Percentiles rank a stretch among this genome's conserved stretches.
These are phyloP conservation scores for Anabacerthia variegaticeps DNA, from an alignment of 2,797 vertebrate species.

Conservation along the genomic window DNA sequence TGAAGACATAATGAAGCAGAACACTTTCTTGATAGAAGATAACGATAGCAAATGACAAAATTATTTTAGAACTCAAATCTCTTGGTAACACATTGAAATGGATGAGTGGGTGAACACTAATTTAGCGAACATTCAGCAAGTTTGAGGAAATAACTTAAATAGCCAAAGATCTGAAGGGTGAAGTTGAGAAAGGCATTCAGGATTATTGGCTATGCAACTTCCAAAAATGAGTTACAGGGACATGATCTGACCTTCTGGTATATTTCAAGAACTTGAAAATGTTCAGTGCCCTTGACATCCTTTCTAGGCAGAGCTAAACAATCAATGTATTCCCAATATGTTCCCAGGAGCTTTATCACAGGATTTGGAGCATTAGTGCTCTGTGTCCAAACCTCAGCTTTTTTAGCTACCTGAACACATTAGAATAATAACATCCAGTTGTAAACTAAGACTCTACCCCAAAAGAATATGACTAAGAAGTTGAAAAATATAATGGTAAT, in stretches of 20 bases:
- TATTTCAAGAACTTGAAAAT: background rate
- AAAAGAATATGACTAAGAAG: background rate
- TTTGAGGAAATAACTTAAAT: background rate
- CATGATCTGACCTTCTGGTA: background rate
- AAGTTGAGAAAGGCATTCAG: background rate
- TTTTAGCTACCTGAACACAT: background rate
- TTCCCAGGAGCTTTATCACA: background rate
- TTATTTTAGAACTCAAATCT: constrained; percentile 13
- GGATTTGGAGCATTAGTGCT: background rate
- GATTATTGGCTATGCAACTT: background rate
- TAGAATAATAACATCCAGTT: background rate
- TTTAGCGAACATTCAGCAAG: background rate
- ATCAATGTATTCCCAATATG: background rate
- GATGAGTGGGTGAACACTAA: background rate
- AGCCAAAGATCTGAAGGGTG: background rate
- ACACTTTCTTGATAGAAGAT: background rate
- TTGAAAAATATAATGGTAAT: background rate
- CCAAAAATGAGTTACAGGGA: background rate
- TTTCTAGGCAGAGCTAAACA: background rate
- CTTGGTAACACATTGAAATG: background rate
- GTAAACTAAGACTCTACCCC: background rate
- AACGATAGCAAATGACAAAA: constrained; percentile 22
- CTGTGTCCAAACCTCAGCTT: background rate
- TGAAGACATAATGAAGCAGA: background rate
- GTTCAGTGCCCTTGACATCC: background rate